phyloP scores from a whole-genome alignment of 2,113 vertebrate genomes.

The Smithornis capensis region DNA sequence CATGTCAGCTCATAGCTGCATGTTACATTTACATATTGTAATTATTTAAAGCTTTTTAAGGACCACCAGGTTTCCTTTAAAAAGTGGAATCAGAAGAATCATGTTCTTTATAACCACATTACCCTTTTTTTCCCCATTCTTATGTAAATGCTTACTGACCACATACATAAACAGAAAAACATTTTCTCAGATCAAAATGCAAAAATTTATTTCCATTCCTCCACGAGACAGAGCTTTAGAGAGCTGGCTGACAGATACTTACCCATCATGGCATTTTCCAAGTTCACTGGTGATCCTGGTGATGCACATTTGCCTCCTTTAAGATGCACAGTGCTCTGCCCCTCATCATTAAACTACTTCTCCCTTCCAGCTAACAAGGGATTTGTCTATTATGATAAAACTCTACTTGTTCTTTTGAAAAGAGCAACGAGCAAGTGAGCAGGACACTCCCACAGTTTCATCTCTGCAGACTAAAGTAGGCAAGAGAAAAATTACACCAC shows the following conservation, averaged over 20 bases:
- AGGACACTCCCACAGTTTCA: conserved; percentile 74
- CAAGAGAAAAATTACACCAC: conserved; percentile 77
- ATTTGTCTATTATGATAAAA: conserved; percentile 35
- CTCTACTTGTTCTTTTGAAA: conserved; percentile 53
- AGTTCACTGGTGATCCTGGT: not conserved
- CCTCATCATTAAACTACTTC: conserved; percentile 65
- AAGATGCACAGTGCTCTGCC: conserved; percentile 31
- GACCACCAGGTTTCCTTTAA: not conserved
- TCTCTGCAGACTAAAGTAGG: conserved; percentile 79
- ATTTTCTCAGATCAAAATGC: not conserved
- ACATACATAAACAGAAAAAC: not conserved
- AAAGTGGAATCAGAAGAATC: not conserved
- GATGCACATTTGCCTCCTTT: not conserved
- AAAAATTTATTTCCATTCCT: not conserved
- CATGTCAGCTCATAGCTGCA: not conserved
- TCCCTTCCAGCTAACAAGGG: conserved; percentile 69
- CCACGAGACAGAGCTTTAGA: not conserved
- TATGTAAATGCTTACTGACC: not conserved
- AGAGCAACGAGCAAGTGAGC: conserved; percentile 13
- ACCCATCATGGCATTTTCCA: not conserved
- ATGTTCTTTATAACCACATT: not conserved
- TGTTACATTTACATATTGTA: not conserved
- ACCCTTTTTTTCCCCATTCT: not conserved
- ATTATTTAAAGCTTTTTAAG: not conserved
- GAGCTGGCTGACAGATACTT: not conserved